Conservation (phyloP, 2,113 vertebrate genomes). For the Lanius collurio region DNA sequence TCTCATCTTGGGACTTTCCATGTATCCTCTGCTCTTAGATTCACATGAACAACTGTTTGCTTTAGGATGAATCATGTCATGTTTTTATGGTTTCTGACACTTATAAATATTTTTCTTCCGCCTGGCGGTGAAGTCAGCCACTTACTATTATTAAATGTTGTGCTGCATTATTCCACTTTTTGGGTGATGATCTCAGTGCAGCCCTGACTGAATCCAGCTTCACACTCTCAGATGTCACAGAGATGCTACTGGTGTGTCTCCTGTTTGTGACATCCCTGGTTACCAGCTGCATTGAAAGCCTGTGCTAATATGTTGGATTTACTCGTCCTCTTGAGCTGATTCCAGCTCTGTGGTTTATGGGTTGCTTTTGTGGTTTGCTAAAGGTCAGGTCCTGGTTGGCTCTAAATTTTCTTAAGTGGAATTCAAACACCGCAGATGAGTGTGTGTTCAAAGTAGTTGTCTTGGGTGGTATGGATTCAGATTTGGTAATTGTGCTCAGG, state of each 20-base stretch:
- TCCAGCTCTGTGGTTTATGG: conserved; percentile 63
- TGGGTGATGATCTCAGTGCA: background rate
- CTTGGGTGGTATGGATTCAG: conserved; percentile 5
- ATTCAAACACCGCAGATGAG: conserved; percentile 37
- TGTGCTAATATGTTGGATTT: conserved; percentile 21
- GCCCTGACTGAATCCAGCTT: background rate
- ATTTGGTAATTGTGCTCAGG: background rate
- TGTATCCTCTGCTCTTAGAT: background rate
- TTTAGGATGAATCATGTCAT: conserved; percentile 12
- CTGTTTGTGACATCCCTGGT: background rate
- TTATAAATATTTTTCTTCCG: conserved; percentile 31
- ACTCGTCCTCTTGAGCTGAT: conserved; percentile 5
- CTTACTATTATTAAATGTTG: background rate
- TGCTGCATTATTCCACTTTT: background rate
- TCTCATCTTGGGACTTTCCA: conserved; percentile 24
- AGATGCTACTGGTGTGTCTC: background rate
- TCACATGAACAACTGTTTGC: background rate
- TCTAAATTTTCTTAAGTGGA: conserved; percentile 65
- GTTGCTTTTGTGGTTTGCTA: conserved; percentile 66
- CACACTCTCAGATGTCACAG: background rate
- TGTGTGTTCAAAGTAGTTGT: background rate
- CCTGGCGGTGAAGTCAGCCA: background rate
- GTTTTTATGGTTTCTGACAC: conserved; percentile 26
- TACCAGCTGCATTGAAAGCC: conserved; percentile 6
- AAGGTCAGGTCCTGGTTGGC: conserved; percentile 55